Percentiles rank a stretch among this genome's conserved stretches.
Conservation (phyloP, 2,888 invertebrate genomes). For the Alviniconcha strummeri region DNA sequence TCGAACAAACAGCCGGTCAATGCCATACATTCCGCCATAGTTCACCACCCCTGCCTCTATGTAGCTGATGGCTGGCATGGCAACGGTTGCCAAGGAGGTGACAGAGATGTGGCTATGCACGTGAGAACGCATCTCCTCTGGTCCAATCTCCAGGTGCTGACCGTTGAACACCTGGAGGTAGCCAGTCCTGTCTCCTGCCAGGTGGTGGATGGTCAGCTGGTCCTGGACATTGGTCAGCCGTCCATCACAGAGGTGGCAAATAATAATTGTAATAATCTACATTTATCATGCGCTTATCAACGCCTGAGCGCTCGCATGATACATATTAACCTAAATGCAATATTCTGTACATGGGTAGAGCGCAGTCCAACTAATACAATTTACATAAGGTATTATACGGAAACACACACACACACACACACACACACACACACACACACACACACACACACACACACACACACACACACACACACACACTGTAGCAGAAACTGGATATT, state of each 20-base stretch:
- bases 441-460: constrained; percentile 1
- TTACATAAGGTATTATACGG: no score
- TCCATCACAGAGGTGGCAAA: no score
- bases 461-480: neutral
- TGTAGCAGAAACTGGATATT: neutral
- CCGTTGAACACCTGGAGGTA: constrained; percentile 41
- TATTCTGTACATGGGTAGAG: no score
- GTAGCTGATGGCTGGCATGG: constrained; percentile 46
- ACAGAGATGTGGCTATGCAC: constrained; percentile 46
- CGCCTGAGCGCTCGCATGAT: no score
- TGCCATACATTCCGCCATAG: constrained; percentile 47
- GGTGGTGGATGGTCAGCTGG: constrained; percentile 38
- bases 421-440: neutral
- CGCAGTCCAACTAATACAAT: no score
- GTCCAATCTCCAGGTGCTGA: constrained; percentile 42
- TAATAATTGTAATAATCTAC: no score
- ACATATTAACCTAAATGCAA: no score
- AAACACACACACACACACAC: neutral
- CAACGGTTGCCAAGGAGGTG: constrained; percentile 35
- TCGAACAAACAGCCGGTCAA: constrained; percentile 51
- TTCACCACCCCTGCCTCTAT: constrained; percentile 45
- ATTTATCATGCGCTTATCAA: no score
- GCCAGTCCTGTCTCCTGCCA: constrained; percentile 53
- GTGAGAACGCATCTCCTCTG: constrained; percentile 42
- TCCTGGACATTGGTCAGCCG: constrained; percentile 6